phyloP scores from a whole-genome alignment of 1,140 invertebrate species.

The Vanessa tameamea region DNA sequence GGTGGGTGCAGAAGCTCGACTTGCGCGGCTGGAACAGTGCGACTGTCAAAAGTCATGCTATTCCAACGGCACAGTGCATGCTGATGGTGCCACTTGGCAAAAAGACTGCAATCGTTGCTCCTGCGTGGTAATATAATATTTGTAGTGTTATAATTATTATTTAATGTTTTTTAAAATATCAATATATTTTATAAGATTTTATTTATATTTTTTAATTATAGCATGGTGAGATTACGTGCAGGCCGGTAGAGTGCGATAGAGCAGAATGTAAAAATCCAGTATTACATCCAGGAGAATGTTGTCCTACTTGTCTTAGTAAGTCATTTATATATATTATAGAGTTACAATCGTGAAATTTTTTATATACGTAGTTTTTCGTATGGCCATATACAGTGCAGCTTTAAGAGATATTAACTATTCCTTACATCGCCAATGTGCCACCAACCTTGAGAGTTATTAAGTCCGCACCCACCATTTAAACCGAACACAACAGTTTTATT shows the following conservation, averaged over 20 bases:
- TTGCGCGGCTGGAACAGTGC: slow-evolving; percentile 90
- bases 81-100: slow-evolving; percentile 91
- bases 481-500: too few species aligned
- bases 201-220: slow-evolving; percentile 69
- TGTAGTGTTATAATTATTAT: not conserved
- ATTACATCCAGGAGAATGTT: slow-evolving; percentile 89
- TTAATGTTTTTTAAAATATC: slow-evolving; percentile 1
- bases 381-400: too few species aligned
- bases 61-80: slow-evolving; percentile 88
- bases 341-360: too few species aligned
- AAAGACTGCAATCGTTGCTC: slow-evolving; percentile 90
- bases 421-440: too few species aligned
- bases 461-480: too few species aligned
- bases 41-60: slow-evolving; percentile 94
- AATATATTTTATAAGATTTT: not conserved
- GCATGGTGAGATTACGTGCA: slow-evolving; percentile 91
- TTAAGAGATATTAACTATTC: too few species aligned
- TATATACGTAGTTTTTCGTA: too few species aligned
- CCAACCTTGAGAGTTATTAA: too few species aligned
- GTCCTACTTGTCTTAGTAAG: slow-evolving; percentile 92
- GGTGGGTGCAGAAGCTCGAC: slow-evolving; percentile 87
- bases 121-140: slow-evolving; percentile 84
- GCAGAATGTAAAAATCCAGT: slow-evolving; percentile 90
- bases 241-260: slow-evolving; percentile 87
- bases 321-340: slow-evolving; percentile 45